A percentile compares a stretch with the other conserved stretches of the same genome.
These are phyloP conservation scores for Berghia stephanieae DNA, from an alignment of 1,140 invertebrate genomes.

Conservation along the genomic window DNA sequence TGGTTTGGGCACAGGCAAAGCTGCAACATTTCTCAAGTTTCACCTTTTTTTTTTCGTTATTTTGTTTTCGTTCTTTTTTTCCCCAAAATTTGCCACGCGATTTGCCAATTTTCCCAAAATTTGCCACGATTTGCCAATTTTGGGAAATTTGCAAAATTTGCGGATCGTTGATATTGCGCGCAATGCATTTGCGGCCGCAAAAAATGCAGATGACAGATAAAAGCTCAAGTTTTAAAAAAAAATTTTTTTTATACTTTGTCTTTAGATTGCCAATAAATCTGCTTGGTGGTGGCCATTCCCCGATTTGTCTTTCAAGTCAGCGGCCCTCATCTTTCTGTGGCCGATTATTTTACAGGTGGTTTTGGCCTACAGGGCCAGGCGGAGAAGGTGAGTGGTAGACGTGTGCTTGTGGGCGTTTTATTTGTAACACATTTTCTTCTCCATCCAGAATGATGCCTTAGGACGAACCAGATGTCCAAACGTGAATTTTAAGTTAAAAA, in stretches of 20 bases:
- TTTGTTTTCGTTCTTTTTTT: no score
- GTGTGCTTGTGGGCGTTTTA: neutral
- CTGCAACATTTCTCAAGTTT: no score
- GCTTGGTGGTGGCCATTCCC: constrained; percentile 22
- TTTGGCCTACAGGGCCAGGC: neutral
- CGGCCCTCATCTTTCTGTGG: constrained; percentile 14
- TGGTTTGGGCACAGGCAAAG: no score
- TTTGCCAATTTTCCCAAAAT: no score
- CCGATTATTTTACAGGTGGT: constrained; percentile 5
- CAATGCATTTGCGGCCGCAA: neutral
- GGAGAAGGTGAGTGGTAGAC: neutral
- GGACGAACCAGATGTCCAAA: no score
- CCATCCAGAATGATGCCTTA: no score
- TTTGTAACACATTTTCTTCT: no score
- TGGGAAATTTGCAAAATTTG: neutral
- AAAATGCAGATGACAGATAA: neutral
- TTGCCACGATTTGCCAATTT: no score
- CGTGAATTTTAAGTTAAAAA: no score
- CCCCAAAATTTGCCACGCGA: no score
- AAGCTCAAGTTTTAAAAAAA: neutral
- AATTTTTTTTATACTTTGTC: neutral
- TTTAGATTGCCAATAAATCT: neutral
- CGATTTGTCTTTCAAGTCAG: constrained; percentile 15
- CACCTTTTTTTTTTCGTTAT: no score
- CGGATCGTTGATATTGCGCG: neutral